phyloP scores from a whole-genome alignment of 1,140 invertebrate genomes.

The Hirudo medicinalis region DNA sequence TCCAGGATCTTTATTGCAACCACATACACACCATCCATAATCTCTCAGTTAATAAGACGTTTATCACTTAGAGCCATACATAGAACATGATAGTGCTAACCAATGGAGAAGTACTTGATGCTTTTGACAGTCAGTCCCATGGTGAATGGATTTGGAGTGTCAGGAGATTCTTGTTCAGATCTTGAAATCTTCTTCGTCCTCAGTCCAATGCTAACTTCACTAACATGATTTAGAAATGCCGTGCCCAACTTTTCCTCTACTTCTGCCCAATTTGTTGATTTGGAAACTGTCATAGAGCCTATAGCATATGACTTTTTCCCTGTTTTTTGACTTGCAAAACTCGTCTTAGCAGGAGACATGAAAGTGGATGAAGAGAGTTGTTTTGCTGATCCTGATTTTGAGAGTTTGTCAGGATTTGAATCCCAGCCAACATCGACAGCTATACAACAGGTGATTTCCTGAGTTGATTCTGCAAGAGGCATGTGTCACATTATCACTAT shows the following conservation, averaged over 20 bases:
- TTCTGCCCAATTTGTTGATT: slow-evolving; percentile 28
- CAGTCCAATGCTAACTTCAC: slow-evolving; percentile 31
- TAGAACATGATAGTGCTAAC: slow-evolving; percentile 26
- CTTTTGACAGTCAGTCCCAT: slow-evolving; percentile 30
- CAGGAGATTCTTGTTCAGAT: slow-evolving; percentile 27
- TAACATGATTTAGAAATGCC: slow-evolving; percentile 29
- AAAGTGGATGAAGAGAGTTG: not conserved
- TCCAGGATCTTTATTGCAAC: too few relatives aligned
- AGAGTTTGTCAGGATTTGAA: not conserved
- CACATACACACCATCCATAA: too few relatives aligned
- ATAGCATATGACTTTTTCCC: slow-evolving; percentile 20
- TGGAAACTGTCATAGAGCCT: slow-evolving; percentile 28
- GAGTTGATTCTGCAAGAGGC: slow-evolving; percentile 4
- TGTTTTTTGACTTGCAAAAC: not conserved
- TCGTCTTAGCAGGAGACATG: not conserved
- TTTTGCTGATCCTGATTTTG: not conserved
- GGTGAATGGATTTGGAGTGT: slow-evolving; percentile 25
- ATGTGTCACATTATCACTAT: not conserved
- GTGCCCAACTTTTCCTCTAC: slow-evolving; percentile 29
- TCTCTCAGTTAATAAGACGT: too few relatives aligned
- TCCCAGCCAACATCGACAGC: slow-evolving; percentile 12
- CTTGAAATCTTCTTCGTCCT: slow-evolving; percentile 30
- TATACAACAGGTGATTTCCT: slow-evolving; percentile 14
- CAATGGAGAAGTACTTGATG: slow-evolving; percentile 32
- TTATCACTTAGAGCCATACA: too few relatives aligned